Conservation (phyloP, 35 echinoderm and acorn worm species). For the Apostichopus japonicus region DNA sequence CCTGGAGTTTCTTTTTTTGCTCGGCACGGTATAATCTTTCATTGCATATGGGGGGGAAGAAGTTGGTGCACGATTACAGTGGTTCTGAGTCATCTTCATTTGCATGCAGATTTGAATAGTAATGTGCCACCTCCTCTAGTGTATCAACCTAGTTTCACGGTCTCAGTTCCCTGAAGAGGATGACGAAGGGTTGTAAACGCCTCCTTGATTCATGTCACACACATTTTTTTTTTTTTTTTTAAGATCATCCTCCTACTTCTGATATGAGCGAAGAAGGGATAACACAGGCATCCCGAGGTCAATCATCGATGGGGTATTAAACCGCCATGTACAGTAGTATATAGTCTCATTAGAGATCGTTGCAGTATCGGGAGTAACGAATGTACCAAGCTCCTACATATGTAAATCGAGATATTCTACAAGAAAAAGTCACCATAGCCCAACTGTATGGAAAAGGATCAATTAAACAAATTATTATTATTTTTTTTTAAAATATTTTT, state of each 20-base stretch:
- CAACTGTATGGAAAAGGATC: no score
- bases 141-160: conserved; percentile 24
- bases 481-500: no score
- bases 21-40: conserved; percentile 30
- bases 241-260: neutral
- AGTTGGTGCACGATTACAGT: neutral
- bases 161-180: neutral
- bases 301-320: no score
- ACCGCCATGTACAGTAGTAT: no score
- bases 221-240: neutral
- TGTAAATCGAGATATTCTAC: no score
- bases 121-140: conserved; percentile 12
- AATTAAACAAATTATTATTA: no score
- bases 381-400: no score
- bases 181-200: neutral
- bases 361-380: no score
- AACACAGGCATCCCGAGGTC: no score
- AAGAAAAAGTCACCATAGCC: no score
- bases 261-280: no score
- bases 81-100: conserved; percentile 36
- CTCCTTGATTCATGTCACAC: conserved; percentile 3
- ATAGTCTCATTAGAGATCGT: no score
- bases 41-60: neutral
- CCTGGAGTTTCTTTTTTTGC: neutral
- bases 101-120: conserved; percentile 27